Evolutionary conservation across 2,888 invertebrate genomes (phyloP), one percentile per base, ranked within the genome.

Genomic region (Neria commutata): DNA sequence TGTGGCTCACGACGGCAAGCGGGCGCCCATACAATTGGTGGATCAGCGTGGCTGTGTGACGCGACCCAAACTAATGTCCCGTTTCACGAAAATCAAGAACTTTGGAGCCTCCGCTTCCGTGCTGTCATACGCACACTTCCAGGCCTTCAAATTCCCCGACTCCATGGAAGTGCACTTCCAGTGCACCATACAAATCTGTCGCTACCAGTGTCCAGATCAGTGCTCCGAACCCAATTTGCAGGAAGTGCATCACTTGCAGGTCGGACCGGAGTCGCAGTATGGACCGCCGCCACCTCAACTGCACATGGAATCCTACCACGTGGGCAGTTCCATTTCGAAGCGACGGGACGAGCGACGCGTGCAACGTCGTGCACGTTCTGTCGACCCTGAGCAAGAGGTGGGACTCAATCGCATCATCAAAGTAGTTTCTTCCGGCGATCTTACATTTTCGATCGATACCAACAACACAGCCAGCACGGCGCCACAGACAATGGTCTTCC

Each of bases 141-240:
- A 95, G 83, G 95, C 95, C 0, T 95, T 95, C 83, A 95, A 95
- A 78, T 95, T 95, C 84, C 95, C 95, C 0, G 95, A 95, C 76
- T 94, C 94, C 1, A 95, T 95, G 95, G 95, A 95, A 79, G 95
- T 95, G 0, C 95, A 95, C 79, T 95, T 95, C 85, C 94, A 95
- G 79, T 95, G 95, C 79, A 95, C 95, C 26, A 95, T 95, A 64
- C 95, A 95, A 80, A 95, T 95, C 72, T 95, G 95, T 79, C 86
- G 95, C 68, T 93, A 94, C 74, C 91, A 94, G 72, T 95, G 95
- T 74, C 95, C 95, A 0, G 95, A 95, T 67, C 95, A 95, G 75
- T 95, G 95, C 76, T 90, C 92, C 1, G 91, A 91, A 64, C 61
- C 85, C 76, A 83, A 83, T 53, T 76, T 87, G 0, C 84, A 84